Evolutionary conservation across 2,888 invertebrate genomes (phyloP).

Genomic region (Drosophila dives): DNA sequence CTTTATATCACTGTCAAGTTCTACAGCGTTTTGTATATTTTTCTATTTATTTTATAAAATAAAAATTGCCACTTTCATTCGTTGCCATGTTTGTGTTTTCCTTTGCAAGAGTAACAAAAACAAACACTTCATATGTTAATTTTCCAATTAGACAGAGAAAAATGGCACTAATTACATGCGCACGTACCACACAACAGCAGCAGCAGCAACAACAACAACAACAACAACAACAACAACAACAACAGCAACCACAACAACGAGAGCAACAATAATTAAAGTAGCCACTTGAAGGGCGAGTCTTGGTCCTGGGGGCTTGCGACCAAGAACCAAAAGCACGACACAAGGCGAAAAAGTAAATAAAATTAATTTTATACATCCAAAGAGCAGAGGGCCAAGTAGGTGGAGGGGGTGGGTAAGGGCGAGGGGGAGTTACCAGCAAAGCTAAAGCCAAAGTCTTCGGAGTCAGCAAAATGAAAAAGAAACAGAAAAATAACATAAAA

Average conservation of each 20-base stretch:
- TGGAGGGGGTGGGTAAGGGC: not conserved
- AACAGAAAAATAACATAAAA: constrained; percentile 29
- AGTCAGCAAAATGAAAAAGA: constrained; percentile 57
- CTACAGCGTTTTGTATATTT: constrained; percentile 14
- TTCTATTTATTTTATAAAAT: constrained; percentile 12
- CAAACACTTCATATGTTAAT: constrained; percentile 81
- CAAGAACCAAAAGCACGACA: constrained; percentile 19
- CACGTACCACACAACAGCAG: constrained; percentile 55
- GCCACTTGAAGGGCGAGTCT: constrained; percentile 73
- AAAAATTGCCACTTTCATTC: constrained; percentile 22
- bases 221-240: constrained; percentile 12
- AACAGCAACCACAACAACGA: constrained; percentile 28
- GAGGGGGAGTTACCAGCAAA: constrained; percentile 9
- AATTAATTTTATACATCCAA: constrained; percentile 70
- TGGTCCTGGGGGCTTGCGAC: constrained; percentile 34
- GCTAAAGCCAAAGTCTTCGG: constrained; percentile 44
- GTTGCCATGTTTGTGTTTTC: constrained; percentile 31
- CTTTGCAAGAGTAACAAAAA: constrained; percentile 39
- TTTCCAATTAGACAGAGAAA: constrained; percentile 77
- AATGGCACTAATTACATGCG: constrained; percentile 79
- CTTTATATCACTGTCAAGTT: constrained; percentile 15
- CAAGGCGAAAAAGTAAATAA: constrained; percentile 60
- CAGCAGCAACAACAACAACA: constrained; percentile 13
- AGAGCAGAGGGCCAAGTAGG: not conserved
- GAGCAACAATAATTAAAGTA: constrained; percentile 60